phyloP scores from a whole-genome alignment of 1,140 invertebrate species.

The Drosophila punjabiensis region DNA sequence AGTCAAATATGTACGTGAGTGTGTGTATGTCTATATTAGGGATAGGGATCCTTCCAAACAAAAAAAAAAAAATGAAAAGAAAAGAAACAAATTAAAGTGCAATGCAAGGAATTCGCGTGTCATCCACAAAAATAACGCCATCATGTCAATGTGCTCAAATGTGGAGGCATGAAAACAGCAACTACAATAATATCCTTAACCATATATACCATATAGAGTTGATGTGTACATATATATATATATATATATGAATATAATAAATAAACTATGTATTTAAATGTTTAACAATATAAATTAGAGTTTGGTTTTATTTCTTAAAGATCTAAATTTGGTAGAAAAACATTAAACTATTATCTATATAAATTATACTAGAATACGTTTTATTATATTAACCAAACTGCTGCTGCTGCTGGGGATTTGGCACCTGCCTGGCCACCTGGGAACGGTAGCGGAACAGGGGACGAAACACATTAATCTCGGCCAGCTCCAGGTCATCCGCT shows the following conservation, averaged over 20 bases:
- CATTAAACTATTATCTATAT: background rate
- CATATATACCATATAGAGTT: slow-evolving; percentile 35
- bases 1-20: slow-evolving; percentile 48
- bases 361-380: background rate
- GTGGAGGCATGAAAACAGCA: slow-evolving; percentile 42
- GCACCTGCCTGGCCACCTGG: slow-evolving; percentile 52
- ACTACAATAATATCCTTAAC: slow-evolving; percentile 61
- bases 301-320: slow-evolving; percentile 27
- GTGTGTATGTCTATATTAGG: slow-evolving; percentile 36
- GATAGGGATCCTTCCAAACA: slow-evolving; percentile 37
- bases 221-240: slow-evolving; percentile 70
- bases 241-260: slow-evolving; percentile 46
- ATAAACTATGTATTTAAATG: slow-evolving; percentile 78
- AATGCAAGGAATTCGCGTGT: slow-evolving; percentile 77
- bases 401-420: slow-evolving; percentile 36
- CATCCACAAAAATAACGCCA: slow-evolving; percentile 46
- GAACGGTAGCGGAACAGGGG: slow-evolving; percentile 79
- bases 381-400: slow-evolving; percentile 49
- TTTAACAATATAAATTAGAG: slow-evolving; percentile 58
- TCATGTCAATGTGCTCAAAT: slow-evolving; percentile 40
- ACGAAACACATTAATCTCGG: slow-evolving; percentile 79
- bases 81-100: slow-evolving; percentile 47
- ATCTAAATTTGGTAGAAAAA: slow-evolving; percentile 42
- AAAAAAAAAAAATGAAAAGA: background rate
- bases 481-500: slow-evolving; percentile 74